Conservation (phyloP, 2,113 vertebrate species). For the Hydropotes inermis region DNA sequence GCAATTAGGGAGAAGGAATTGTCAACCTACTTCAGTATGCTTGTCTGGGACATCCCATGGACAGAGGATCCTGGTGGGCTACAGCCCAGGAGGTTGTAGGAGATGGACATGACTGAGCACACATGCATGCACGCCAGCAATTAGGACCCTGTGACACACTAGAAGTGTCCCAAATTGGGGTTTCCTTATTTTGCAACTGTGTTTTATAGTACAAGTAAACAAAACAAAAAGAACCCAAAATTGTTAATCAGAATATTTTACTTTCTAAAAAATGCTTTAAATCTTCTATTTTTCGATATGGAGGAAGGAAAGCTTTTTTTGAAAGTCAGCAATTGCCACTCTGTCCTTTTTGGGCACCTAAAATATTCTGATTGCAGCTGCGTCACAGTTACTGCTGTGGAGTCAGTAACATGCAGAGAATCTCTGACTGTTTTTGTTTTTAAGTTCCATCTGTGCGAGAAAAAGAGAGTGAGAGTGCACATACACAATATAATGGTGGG, state of each 20-base stretch:
- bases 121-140: no score
- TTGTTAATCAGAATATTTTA: background rate
- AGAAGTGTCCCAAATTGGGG: background rate
- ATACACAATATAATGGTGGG: background rate
- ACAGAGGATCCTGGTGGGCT: no score
- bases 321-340: background rate
- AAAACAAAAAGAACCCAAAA: background rate
- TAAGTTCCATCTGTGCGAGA: background rate
- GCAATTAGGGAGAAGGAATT: background rate
- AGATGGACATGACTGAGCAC: no score
- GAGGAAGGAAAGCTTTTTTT: background rate
- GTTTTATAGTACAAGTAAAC: background rate
- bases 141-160: background rate
- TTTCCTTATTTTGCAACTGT: background rate
- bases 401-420: background rate
- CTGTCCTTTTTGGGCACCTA: background rate
- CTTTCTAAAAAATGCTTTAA: constrained; percentile 22
- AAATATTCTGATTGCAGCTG: background rate
- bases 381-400: background rate
- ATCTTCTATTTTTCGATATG: background rate
- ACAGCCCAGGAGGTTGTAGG: no score
- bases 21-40: no score
- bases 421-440: background rate
- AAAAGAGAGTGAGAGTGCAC: background rate
- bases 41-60: no score